phyloP scores from a whole-genome alignment of 2,113 vertebrate genomes.

The Phyllostomus hastatus region DNA sequence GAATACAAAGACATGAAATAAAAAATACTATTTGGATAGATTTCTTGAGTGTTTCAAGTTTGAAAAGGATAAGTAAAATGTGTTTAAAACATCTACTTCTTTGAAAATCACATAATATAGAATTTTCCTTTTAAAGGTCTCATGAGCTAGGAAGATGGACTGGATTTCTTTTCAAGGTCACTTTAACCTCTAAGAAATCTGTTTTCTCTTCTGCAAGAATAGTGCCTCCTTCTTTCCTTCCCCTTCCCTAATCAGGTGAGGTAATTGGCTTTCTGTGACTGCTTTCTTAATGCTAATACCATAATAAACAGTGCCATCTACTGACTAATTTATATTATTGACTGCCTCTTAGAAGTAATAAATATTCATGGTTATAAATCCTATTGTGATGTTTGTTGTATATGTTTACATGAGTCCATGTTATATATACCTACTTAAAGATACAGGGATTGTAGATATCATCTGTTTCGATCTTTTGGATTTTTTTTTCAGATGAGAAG shows the following conservation, averaged over 20 bases:
- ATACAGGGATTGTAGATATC: neutral
- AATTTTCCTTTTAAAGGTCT: slow-evolving; percentile 22
- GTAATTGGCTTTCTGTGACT: neutral
- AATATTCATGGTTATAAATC: neutral
- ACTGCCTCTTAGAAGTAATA: neutral
- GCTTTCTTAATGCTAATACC: neutral
- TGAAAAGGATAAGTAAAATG: neutral
- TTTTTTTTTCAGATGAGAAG: neutral
- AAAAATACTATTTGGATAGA: neutral
- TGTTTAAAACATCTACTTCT: slow-evolving; percentile 35
- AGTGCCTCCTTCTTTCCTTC: neutral
- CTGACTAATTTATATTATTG: slow-evolving; percentile 42
- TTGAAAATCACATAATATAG: slow-evolving; percentile 21
- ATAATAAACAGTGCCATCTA: slow-evolving; percentile 73
- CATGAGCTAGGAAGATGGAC: neutral
- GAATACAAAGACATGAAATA: neutral
- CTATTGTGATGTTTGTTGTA: neutral
- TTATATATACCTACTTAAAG: neutral
- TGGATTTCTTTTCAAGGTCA: slow-evolving; percentile 22
- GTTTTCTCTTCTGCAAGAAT: neutral
- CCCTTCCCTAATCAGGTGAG: neutral
- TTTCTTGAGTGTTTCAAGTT: neutral
- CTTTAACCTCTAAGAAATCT: slow-evolving; percentile 7
- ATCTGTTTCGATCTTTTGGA: neutral
- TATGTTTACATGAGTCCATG: neutral